Evolutionary conservation across 2,113 vertebrate genomes (phyloP).

Genomic region (Uria aalge): DNA sequence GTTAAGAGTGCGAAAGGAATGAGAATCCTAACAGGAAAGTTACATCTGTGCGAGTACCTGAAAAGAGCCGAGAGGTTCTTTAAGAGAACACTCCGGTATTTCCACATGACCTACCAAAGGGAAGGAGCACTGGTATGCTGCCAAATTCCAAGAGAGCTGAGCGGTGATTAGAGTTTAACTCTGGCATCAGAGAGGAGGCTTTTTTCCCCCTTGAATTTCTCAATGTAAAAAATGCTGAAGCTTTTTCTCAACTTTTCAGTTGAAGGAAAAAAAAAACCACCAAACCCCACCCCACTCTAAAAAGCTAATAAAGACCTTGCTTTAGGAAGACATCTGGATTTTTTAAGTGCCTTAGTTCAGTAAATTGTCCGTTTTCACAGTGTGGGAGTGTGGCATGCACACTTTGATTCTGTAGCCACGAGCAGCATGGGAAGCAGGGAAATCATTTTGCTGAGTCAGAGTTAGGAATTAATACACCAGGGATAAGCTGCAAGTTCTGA

Average conservation of each 20-base stretch:
- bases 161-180: slow-evolving; percentile 57
- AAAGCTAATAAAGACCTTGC: background rate
- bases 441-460: slow-evolving; percentile 11
- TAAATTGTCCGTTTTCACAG: background rate
- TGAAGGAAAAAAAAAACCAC: background rate
- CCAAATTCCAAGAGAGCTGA: slow-evolving; percentile 65
- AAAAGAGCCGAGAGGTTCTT: slow-evolving; percentile 30
- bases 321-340: background rate
- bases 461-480: background rate
- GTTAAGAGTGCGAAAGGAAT: background rate
- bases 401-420: background rate
- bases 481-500: background rate
- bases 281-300: background rate
- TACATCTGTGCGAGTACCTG: slow-evolving; percentile 33
- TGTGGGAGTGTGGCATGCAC: background rate
- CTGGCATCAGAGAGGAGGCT: background rate
- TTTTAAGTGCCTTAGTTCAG: background rate
- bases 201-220: slow-evolving; percentile 1
- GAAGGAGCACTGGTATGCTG: slow-evolving; percentile 53
- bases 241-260: background rate
- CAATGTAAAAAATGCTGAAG: background rate
- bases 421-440: background rate
- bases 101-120: slow-evolving; percentile 57
- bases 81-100: slow-evolving; percentile 50
- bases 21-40: background rate